phyloP scores from a whole-genome alignment of 1,140 invertebrate genomes.

The Lordiphosa clarofinis region DNA sequence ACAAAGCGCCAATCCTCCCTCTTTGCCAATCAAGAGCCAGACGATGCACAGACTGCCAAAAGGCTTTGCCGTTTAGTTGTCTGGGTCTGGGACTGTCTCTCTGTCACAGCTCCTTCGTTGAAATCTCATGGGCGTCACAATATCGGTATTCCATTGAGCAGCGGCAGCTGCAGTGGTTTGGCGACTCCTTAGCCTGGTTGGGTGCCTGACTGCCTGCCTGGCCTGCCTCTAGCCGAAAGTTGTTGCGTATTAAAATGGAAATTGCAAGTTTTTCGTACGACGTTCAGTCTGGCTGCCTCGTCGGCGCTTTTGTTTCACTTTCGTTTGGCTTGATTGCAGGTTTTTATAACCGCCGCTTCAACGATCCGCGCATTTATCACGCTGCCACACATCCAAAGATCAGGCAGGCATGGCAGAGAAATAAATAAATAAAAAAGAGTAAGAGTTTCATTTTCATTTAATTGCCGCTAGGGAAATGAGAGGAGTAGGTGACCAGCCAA shows the following conservation, averaged over 20 bases:
- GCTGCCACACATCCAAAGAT: conserved; percentile 62
- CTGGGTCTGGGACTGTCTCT: conserved; percentile 7
- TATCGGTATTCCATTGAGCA: conserved; percentile 10
- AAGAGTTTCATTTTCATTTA: conserved; percentile 63
- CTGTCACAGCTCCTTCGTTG: background rate
- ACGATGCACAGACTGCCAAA: conserved; percentile 52
- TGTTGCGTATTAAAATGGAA: conserved; percentile 78
- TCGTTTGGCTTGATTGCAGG: conserved; percentile 73
- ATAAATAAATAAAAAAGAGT: conserved; percentile 23
- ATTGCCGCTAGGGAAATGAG: conserved; percentile 25
- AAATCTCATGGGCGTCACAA: conserved; percentile 31
- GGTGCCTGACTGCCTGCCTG: background rate
- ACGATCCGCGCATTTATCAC: conserved; percentile 64
- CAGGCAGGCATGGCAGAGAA: conserved; percentile 26
- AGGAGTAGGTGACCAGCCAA: conserved; percentile 6
- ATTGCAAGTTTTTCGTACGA: conserved; percentile 69
- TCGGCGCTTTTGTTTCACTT: conserved; percentile 75
- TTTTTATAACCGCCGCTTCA: conserved; percentile 39
- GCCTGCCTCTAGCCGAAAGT: conserved; percentile 74
- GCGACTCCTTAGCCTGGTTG: conserved; percentile 20
- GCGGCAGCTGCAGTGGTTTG: conserved; percentile 12
- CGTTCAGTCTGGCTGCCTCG: conserved; percentile 27
- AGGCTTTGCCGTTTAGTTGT: conserved; percentile 1
- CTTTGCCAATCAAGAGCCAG: conserved; percentile 54
- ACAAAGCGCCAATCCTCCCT: conserved; percentile 15